Evolutionary conservation across 2,888 invertebrate genomes (phyloP), one percentile per base, ranked within the genome.

Genomic region (Pogonocherus hispidulus): DNA sequence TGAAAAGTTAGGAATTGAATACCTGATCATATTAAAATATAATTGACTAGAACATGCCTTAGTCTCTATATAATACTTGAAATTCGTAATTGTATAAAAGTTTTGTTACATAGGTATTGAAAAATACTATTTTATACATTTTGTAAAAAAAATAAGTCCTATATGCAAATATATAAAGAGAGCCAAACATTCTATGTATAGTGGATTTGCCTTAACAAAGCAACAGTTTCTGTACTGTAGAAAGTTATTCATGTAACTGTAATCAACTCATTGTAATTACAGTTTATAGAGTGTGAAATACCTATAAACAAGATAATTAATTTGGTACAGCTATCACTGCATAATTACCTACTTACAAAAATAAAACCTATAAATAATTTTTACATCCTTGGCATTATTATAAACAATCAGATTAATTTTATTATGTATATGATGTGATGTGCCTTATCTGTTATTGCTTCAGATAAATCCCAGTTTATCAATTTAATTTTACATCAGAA

Each of bases 51-150:
- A 57, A 57, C 22, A 37, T 37, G n/a, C 20, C 37, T 56, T 41
- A 56, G n/a, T 56, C 32, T 56, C 27, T 56, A 56, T 41, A 20
- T 56, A 56, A 56, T 41, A 56, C 55, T 56, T n/a, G 9, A n/a
- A 22, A 3, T n/a, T 14, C 9, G 14, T 14, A 23, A 9, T 16
- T 18, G 16, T 23, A 51, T 14, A 51, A 32, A 32, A 32, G 11
- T 32, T 11, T 32, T 41, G 41, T 41, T 41, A 2, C 14, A 41
- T 14, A 27, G n/a, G 27, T 27, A 41, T 41, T 16, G 16, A 41
- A 16, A 41, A 14, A 41, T 41, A 41, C 14, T 41, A n/a, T 41
- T 41, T n/a, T 16, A 14, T 41, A 41, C 2, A 16, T 41, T 16
- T 14, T 16, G 5, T 41, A 41, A 41, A 37, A 41, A 16, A n/a